Evolutionary conservation across 2,113 vertebrate species (phyloP), one percentile per base, ranked within the genome.

Genomic region (Oncorhynchus nerka): DNA sequence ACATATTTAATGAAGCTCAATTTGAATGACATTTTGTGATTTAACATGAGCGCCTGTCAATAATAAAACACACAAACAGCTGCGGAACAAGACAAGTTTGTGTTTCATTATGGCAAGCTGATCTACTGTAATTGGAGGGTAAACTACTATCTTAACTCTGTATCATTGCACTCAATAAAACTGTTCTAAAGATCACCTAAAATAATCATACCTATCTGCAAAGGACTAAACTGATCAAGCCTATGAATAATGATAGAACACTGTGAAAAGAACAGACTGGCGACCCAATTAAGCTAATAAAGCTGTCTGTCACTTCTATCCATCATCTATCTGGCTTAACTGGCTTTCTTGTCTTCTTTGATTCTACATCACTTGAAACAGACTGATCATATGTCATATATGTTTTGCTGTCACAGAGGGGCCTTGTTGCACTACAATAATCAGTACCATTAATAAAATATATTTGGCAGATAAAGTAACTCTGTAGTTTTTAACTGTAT

Each of bases 31-130:
- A 83, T 61, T 45, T 67, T 61, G 55, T 66, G 62, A 66, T 85
- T 81, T 71, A 75, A 81, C 69, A 77, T 82, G 73, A 73, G 75
- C 34, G 76, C 57, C 65, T 73, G 81, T 85, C 84, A 81, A 85
- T 90, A 89, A 90, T 89, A 94, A 94, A 94, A 92, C 87, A 93
- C 83, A 92, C 89, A 85, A 94, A 88, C 89, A 90, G 88, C 90
- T 94, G 91, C 91, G 88, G 93, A 82, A 92, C 86, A 92, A 90
- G 92, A 92, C 82, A 81, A 55, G 90, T 92, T 90, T 90, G 88
- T 90, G 92, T 85, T 88, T 85, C 87, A 88, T 86, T 81, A 86
- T 85, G 91, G 62, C 76, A 77, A 87, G 91, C 88, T 94, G 87
- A 90, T 90, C 92, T 55, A 55, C 51, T 55, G 16, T 86, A 89